Percentiles rank a stretch among this genome's conserved stretches.
phyloP scores from a whole-genome alignment of 2,797 vertebrate species.

The Gallirallus australis region DNA sequence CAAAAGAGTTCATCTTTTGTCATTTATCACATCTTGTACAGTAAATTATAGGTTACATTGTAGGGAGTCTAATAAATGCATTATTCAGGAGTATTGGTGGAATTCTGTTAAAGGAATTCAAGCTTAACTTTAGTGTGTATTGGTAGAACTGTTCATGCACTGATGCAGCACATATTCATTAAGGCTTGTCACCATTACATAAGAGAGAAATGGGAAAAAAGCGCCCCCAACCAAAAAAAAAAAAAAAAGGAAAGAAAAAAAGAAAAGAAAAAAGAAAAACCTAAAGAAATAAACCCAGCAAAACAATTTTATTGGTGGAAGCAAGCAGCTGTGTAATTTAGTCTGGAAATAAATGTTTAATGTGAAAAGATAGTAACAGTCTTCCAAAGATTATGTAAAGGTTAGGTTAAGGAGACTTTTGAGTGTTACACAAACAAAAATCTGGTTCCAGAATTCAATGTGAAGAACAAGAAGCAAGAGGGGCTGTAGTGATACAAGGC shows the following conservation, averaged over 20 bases:
- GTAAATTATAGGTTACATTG: conserved; percentile 60
- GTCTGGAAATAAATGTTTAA: background rate
- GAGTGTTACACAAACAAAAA: background rate
- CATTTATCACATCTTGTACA: conserved; percentile 36
- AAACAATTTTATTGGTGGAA: background rate
- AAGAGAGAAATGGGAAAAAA: background rate
- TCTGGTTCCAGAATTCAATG: background rate
- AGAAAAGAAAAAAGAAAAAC: background rate
- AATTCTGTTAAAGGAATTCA: conserved; percentile 17
- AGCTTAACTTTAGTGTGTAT: background rate
- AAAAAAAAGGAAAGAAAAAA: background rate
- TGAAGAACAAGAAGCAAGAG: background rate
- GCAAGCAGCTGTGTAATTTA: background rate
- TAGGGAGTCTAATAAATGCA: conserved; percentile 55
- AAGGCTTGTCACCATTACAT: background rate
- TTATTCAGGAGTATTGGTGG: conserved; percentile 39
- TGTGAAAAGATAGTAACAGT: background rate
- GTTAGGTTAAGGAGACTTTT: background rate
- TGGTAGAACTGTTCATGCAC: background rate
- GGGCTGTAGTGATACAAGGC: background rate
- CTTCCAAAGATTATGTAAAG: background rate
- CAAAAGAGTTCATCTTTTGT: conserved; percentile 54
- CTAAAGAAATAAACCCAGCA: background rate
- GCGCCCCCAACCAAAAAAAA: accelerated
- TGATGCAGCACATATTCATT: background rate